Percentiles rank a stretch among this genome's conserved stretches.
Conservation (phyloP, 2,797 vertebrate species). For the Acomys russatus region DNA sequence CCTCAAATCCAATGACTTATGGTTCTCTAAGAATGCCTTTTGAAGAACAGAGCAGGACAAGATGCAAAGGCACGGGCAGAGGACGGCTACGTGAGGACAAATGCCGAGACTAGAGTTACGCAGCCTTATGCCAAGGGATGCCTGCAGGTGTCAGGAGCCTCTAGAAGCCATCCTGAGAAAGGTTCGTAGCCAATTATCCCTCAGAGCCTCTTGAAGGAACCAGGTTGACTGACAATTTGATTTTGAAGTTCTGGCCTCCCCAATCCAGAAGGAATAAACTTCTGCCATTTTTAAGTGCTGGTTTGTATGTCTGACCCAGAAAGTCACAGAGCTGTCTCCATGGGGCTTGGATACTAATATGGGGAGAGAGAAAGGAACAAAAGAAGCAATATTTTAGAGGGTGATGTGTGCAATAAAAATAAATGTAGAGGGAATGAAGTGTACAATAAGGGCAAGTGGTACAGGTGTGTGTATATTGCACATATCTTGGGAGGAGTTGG, state of each 20-base stretch:
- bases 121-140: background rate
- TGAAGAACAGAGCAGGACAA: background rate
- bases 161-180: background rate
- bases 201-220: background rate
- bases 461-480: too few species aligned
- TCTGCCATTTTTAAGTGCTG: background rate
- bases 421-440: background rate
- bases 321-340: background rate
- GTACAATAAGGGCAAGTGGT: background rate
- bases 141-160: background rate
- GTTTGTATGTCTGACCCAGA: background rate
- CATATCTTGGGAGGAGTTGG: background rate
- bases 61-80: background rate
- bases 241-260: conserved; percentile 20
- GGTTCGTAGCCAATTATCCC: background rate
- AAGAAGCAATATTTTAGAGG: conserved; percentile 4
- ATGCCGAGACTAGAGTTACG: background rate
- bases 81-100: background rate
- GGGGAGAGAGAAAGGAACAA: background rate
- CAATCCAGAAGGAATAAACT: background rate
- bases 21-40: background rate
- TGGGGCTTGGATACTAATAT: background rate
- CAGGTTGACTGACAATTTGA: background rate
- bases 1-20: background rate
- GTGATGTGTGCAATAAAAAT: background rate